Conservation (phyloP, 2,888 invertebrate species). For the Eustalomyia histrio region DNA sequence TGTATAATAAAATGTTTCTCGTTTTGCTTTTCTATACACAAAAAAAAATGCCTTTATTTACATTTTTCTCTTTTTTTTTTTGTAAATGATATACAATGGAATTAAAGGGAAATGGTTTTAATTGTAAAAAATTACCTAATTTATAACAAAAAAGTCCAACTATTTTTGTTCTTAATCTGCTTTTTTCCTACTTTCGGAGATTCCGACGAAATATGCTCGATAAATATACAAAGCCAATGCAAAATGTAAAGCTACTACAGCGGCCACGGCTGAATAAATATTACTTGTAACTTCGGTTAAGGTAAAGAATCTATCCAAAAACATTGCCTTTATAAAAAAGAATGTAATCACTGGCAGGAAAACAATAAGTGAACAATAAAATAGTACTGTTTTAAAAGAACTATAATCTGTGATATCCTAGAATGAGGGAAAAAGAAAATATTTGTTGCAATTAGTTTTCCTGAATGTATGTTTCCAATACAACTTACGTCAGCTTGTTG, state of each 20-base stretch:
- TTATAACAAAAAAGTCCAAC: constrained; percentile 10
- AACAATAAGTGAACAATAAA: constrained; percentile 88
- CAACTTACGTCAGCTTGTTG: constrained; percentile 60
- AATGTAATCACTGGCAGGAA: constrained; percentile 88
- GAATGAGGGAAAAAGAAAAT: constrained; percentile 6
- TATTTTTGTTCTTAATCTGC: constrained; percentile 51
- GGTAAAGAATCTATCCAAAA: constrained; percentile 85
- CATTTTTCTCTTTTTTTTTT: constrained; percentile 14
- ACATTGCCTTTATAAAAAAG: constrained; percentile 84
- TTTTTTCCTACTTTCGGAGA: constrained; percentile 41
- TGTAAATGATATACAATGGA: constrained; percentile 16
- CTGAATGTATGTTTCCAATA: neutral
- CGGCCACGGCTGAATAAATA: constrained; percentile 88
- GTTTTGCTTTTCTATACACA: neutral
- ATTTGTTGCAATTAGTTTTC: neutral
- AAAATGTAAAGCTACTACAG: constrained; percentile 87
- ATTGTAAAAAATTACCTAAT: constrained; percentile 33
- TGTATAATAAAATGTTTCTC: too few relatives aligned
- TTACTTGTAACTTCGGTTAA: constrained; percentile 84
- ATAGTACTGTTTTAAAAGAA: constrained; percentile 87
- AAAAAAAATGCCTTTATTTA: constrained; percentile 38
- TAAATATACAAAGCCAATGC: constrained; percentile 89
- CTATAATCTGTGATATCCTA: constrained; percentile 83
- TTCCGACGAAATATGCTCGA: constrained; percentile 84
- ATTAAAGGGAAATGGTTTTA: constrained; percentile 50